A percentile compares a stretch with the other conserved stretches of the same genome.
phyloP scores from a whole-genome alignment of 2,797 vertebrate genomes.

The Halcyon chelicuti region DNA sequence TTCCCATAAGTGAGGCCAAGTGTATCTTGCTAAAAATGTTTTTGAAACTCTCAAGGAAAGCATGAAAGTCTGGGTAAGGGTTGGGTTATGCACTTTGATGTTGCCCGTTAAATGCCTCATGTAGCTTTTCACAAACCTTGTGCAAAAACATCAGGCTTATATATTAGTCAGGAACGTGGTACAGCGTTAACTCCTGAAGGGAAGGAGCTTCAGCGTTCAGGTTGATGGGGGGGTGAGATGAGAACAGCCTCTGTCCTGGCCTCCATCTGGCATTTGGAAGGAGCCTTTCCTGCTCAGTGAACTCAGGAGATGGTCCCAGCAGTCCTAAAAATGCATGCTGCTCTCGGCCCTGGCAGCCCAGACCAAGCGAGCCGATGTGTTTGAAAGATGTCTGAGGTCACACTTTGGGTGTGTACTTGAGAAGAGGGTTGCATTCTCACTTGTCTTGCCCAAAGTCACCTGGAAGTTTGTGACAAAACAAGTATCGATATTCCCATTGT shows the following conservation, averaged over 20 bases:
- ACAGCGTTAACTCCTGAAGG: neutral
- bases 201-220: neutral
- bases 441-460: neutral
- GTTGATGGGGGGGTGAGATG: neutral
- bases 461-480: neutral
- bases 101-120: neutral
- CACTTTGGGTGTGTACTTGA: neutral
- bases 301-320: neutral
- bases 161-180: neutral
- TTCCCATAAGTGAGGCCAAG: conserved; percentile 44
- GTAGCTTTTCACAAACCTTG: neutral
- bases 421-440: neutral
- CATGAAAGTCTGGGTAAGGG: neutral
- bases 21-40: neutral
- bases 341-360: neutral
- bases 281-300: neutral
- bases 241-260: rapidly evolving
- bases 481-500: neutral
- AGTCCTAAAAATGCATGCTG: neutral
- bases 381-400: neutral
- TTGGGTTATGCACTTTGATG: neutral
- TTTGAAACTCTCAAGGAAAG: neutral
- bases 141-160: neutral
- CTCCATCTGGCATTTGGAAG: neutral
- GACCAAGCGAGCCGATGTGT: neutral